Evolutionary conservation across 1,140 invertebrate genomes (phyloP).

Genomic region (Wasmannia auropunctata): DNA sequence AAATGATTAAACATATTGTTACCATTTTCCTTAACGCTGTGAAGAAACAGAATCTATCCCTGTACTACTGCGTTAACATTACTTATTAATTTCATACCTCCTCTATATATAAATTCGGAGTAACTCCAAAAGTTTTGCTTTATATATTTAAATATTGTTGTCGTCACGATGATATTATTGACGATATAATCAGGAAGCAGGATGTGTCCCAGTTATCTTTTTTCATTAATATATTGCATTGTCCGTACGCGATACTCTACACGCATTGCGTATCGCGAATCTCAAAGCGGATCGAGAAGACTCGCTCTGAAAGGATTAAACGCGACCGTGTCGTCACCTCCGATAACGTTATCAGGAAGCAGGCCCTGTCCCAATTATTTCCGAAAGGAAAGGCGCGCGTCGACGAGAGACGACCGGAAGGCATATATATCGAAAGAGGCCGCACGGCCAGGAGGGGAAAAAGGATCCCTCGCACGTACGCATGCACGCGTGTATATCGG

Average conservation of each 20-base stretch:
- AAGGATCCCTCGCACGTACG: conserved; percentile 55
- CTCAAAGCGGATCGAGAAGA: background rate
- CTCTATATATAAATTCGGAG: background rate
- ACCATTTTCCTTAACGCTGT: background rate
- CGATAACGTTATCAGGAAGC: conserved; percentile 8
- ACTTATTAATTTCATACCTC: background rate
- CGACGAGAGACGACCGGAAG: conserved; percentile 52
- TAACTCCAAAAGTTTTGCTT: background rate
- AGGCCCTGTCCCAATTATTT: conserved; percentile 53
- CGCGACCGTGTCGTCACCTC: background rate
- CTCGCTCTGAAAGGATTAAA: background rate
- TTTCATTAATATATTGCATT: background rate
- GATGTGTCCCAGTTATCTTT: background rate
- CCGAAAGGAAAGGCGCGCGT: conserved; percentile 49
- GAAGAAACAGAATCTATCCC: background rate
- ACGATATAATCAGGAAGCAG: background rate
- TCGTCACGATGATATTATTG: background rate
- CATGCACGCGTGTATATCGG: conserved; percentile 13
- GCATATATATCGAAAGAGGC: background rate
- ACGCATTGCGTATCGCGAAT: background rate
- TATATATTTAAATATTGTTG: background rate
- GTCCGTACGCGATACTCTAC: too few relatives aligned
- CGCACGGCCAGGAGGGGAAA: conserved; percentile 34
- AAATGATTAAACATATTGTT: background rate
- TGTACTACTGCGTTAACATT: background rate